Base-by-base conservation (phyloP, 2,888 invertebrate species). In the Cancer borealis region DNA sequence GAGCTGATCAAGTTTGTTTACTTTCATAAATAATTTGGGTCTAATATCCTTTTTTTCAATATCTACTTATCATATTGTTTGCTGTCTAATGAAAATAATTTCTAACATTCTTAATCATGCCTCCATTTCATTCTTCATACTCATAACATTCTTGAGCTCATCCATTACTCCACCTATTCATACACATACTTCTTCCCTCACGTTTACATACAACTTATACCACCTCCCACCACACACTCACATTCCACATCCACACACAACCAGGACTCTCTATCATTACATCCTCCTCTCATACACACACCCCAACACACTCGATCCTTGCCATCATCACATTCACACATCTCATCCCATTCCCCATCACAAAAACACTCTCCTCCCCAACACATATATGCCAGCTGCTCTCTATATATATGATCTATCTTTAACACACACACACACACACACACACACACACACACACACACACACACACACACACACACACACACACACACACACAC, bases 271-370 rank as follows among this genome's bases (percentile, higher is more conserved):
- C 66, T 21, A 66, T n/a, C 66, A 66, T n/a, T n/a, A 66, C 14
- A n/a, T 66, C 66, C 66, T n/a, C 66, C 89, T 45, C 89, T 26
- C 89, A 89, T 46, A 45, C 89, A 89, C 45, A 45, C 89, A 89
- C 89, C 17, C 89, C 17, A 17, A 30, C 45, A 89, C 89, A 30
- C 89, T 1, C 89, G 17, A 14, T 26, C 89, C 30, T 46, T 26
- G 3, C 30, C 89, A 45, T 17, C 30, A 17, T 26, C 89, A 47
- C 47, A 30, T 26, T 14, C 89, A 47, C 89, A 30, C 46, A 91
- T 12, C 21, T 54, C 26, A 3, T 21, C 26, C 26, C 91, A 91
- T 49, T 21, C 91, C 14, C 49, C 8, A 26, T 46, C 17, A 91
- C 47, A 12, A 46, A 10, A 60, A 47, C 91, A 54, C 91, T 14